Percentiles rank a stretch among this genome's conserved stretches.
These are phyloP conservation scores for Dynastes tityus DNA, from an alignment of 2,888 invertebrate genomes.

Conservation along the genomic window DNA sequence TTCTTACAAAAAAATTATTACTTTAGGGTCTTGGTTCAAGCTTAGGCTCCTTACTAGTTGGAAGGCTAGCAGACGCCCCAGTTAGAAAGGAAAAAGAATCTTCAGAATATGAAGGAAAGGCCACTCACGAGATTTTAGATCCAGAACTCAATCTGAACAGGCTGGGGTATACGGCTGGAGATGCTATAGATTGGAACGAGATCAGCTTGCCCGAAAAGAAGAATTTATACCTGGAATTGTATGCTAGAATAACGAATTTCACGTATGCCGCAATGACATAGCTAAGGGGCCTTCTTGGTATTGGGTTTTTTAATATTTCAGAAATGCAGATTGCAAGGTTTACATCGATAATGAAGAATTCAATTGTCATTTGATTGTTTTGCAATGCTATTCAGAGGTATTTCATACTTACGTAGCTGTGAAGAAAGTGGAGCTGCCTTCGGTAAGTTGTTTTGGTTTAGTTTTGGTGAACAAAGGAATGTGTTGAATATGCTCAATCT, in stretches of 20 bases:
- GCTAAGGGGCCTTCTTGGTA: neutral
- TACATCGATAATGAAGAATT: conserved; percentile 79
- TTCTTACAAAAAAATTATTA: neutral
- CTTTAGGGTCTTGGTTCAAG: conserved; percentile 57
- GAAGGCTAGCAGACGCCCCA: conserved; percentile 57
- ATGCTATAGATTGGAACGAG: conserved; percentile 77
- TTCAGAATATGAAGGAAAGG: conserved; percentile 66
- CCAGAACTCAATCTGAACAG: conserved; percentile 73
- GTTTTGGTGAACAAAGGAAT: too few species aligned
- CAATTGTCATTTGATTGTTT: conserved; percentile 79
- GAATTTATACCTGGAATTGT: conserved; percentile 79
- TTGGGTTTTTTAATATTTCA: conserved; percentile 59
- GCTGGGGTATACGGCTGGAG: conserved; percentile 74
- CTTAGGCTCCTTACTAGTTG: conserved; percentile 59
- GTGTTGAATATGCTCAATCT: too few species aligned
- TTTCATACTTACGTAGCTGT: conserved; percentile 73
- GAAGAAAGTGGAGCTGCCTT: conserved; percentile 68
- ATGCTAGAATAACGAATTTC: conserved; percentile 78
- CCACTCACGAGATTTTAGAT: conserved; percentile 67
- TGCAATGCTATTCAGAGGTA: conserved; percentile 80
- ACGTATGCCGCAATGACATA: conserved; percentile 71
- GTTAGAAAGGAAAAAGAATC: conserved; percentile 63
- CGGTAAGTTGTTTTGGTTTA: conserved; percentile 59
- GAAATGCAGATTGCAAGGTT: conserved; percentile 80
- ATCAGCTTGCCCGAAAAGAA: conserved; percentile 79